Evolutionary conservation across 2,113 vertebrate genomes (phyloP).

Genomic region (Aegotheles bennettii): DNA sequence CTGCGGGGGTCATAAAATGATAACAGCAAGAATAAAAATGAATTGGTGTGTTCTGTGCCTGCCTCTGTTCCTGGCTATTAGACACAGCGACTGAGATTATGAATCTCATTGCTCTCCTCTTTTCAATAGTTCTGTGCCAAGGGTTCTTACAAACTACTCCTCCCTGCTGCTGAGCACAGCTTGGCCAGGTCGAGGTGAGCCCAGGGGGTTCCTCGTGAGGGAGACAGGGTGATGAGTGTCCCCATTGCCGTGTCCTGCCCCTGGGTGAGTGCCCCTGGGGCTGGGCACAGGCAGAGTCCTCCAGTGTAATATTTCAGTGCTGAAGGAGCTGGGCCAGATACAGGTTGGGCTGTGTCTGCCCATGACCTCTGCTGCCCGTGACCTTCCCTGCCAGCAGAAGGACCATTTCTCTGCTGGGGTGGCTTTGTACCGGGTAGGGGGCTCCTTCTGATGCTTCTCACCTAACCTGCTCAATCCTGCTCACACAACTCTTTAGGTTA

Average conservation of each 20-base stretch:
- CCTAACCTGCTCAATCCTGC: neutral
- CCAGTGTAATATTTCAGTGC: rapidly evolving
- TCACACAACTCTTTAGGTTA: neutral
- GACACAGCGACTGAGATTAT: neutral
- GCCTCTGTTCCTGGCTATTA: neutral
- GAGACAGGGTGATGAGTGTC: neutral
- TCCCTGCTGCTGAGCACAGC: neutral
- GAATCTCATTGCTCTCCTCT: neutral
- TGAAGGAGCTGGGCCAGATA: rapidly evolving
- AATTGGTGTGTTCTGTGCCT: neutral
- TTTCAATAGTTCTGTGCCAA: rapidly evolving
- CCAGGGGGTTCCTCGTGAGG: rapidly evolving
- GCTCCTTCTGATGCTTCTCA: neutral
- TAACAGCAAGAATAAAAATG: neutral
- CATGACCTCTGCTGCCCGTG: neutral
- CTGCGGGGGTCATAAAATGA: neutral
- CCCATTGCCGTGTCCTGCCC: neutral
- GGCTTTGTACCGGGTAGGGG: rapidly evolving
- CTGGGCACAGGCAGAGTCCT: neutral
- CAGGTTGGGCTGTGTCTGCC: rapidly evolving
- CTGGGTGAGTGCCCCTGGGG: rapidly evolving
- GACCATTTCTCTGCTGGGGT: neutral
- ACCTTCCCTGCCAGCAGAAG: too few relatives aligned
- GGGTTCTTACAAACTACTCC: neutral
- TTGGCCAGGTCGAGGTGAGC: rapidly evolving